Evolutionary conservation across 2,888 invertebrate genomes (phyloP), one percentile per base, ranked within the genome.

Genomic region (Sarcophaga caerulescens): DNA sequence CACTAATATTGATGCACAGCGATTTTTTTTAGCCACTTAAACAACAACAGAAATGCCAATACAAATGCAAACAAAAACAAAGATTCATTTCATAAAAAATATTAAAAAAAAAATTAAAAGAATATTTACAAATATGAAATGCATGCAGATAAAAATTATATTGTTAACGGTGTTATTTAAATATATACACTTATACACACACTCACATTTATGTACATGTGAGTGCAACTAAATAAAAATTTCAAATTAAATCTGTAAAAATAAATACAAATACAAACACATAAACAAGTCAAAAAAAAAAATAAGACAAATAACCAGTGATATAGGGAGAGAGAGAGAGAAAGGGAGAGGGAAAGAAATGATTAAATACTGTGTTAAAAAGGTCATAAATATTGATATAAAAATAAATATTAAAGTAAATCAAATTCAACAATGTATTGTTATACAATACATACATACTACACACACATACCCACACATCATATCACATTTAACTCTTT

Each of bases 351-450:
- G 35, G 25, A 25, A 25, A 25, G 4, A 69, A 85, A 82, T 63
- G 69, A 69, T 84, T 68, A 59, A 75, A 75, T 60, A 60, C 65
- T 21, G 74, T 75, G 60, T 66, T 81, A 73, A 17, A 83, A 81
- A 77, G 85, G 52, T 83, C 77, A 76, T 81, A 83, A 81, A 83
- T 85, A 83, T 70, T 81, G 70, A 85, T 83, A 69, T 57, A 52
- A 59, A 78, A 80, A 83, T 83, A 76, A 85, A 85, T 83, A 83
- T 77, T 83, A 74, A 80, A 83, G 65, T 69, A 83, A 73, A 73
- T 68, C 66, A 76, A 73, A 68, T 63, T 71, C 19, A 78, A 68
- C 35, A 73, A 45, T 62, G 17, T 69, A 25, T 66, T 35, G 66
- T 14, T 10, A 1, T 25, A 52, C 25, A 52, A 65, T 10, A 14